A percentile compares a stretch with the other conserved stretches of the same genome.
Evolutionary conservation across 2,113 vertebrate species (phyloP).

Genomic region (Thryonomys swinderianus): DNA sequence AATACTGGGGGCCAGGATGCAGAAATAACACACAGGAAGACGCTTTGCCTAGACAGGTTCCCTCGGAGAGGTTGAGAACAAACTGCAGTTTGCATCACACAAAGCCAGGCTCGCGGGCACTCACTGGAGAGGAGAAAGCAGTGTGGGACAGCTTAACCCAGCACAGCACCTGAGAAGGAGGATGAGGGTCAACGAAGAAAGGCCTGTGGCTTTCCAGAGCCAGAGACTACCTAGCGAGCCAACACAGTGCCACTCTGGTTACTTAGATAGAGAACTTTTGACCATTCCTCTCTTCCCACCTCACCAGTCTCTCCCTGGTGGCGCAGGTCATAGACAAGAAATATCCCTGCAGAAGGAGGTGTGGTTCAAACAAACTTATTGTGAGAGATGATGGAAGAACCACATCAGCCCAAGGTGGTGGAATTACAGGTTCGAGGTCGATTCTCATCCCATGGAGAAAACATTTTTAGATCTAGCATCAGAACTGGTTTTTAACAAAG

Average conservation of each 20-base stretch:
- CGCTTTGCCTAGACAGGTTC: not conserved
- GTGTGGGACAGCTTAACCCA: not conserved
- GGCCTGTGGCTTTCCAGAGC: not conserved
- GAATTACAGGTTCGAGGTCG: constrained; percentile 22
- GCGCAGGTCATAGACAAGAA: not conserved
- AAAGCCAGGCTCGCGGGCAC: not conserved
- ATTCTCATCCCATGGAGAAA: not conserved
- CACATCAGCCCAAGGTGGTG: not conserved
- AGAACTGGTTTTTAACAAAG: constrained; percentile 27
- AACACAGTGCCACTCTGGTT: not conserved
- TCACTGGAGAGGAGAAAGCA: not conserved
- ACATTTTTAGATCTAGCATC: constrained; percentile 40
- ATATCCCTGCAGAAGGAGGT: not conserved
- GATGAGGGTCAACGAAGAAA: not conserved
- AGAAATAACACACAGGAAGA: constrained; percentile 29
- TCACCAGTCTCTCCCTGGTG: not conserved
- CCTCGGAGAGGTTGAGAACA: not conserved
- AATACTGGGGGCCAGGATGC: not conserved
- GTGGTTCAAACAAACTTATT: not conserved
- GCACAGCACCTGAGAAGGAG: not conserved
- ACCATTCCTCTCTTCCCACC: not conserved
- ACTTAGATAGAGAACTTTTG: not conserved
- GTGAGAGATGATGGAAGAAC: not conserved
- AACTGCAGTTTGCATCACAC: not conserved
- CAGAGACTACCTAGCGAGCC: not conserved